phyloP scores from a whole-genome alignment of 2,113 vertebrate genomes.

The Lycocorax pyrrhopterus region DNA sequence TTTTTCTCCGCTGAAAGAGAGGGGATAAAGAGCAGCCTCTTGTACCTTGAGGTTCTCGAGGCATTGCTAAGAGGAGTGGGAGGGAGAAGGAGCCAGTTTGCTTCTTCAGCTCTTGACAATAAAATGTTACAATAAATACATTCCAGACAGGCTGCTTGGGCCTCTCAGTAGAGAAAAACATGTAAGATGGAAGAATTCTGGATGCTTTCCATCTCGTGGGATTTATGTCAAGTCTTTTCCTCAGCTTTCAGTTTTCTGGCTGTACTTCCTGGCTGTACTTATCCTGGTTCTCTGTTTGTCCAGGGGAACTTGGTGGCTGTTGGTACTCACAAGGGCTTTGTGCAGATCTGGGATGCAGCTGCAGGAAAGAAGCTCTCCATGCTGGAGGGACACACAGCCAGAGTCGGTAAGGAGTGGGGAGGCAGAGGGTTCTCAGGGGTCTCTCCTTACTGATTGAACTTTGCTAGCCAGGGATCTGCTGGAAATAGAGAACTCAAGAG shows the following conservation, averaged over 20 bases:
- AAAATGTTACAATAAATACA: neutral
- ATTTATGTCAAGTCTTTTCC: neutral
- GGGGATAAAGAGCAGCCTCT: neutral
- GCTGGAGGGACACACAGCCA: constrained; percentile 93
- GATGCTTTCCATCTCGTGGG: neutral
- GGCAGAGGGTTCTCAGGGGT: neutral
- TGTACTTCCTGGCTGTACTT: neutral
- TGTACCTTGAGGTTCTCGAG: neutral
- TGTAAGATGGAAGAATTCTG: neutral
- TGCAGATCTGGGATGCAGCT: constrained; percentile 97
- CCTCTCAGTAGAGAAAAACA: neutral
- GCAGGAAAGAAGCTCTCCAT: constrained; percentile 95
- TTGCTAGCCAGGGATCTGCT: neutral
- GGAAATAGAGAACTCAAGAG: neutral
- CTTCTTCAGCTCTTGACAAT: neutral
- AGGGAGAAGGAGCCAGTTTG: neutral
- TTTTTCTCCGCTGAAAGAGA: neutral
- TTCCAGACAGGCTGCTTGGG: neutral
- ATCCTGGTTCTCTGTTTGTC: neutral
- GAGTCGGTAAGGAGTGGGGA: constrained; percentile 84
- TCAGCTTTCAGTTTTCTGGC: neutral
- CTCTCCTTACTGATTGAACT: neutral
- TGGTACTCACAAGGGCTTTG: constrained; percentile 97
- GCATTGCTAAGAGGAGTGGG: neutral
- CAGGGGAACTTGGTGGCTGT: constrained; percentile 96